phyloP scores from a whole-genome alignment of 2,797 vertebrate genomes.

The Merluccius polli region DNA sequence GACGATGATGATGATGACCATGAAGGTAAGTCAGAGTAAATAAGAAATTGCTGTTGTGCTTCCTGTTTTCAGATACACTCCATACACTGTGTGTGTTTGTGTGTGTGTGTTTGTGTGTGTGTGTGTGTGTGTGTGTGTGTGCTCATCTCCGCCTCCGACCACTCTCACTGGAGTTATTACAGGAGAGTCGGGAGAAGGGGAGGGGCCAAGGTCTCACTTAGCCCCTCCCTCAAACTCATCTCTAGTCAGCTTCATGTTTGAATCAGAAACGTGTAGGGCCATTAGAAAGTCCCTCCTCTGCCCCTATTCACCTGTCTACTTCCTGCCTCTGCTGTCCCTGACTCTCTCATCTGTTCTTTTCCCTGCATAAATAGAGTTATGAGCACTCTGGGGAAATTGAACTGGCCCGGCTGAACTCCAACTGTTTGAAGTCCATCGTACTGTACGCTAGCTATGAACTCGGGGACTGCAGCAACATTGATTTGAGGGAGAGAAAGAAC shows the following conservation, averaged over 20 bases:
- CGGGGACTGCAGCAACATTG: slow-evolving; percentile 73
- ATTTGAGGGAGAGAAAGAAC: slow-evolving; percentile 66
- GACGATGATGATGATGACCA: slow-evolving; percentile 64
- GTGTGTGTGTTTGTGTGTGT: not conserved
- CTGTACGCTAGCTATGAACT: slow-evolving; percentile 78
- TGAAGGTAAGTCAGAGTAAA: slow-evolving; percentile 61
- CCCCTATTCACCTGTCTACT: slow-evolving; percentile 72
- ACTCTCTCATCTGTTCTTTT: slow-evolving; percentile 74
- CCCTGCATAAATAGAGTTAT: slow-evolving; percentile 80
- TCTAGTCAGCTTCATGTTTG: slow-evolving; percentile 38
- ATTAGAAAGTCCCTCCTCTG: slow-evolving; percentile 69
- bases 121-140: slow-evolving; percentile 16
- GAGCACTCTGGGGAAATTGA: slow-evolving; percentile 78
- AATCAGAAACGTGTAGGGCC: slow-evolving; percentile 54
- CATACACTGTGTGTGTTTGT: slow-evolving; percentile 16
- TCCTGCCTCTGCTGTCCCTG: slow-evolving; percentile 73
- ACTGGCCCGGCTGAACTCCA: slow-evolving; percentile 77
- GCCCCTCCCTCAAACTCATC: slow-evolving; percentile 48
- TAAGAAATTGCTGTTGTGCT: slow-evolving; percentile 20
- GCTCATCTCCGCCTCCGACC: slow-evolving; percentile 28
- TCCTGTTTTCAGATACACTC: slow-evolving; percentile 18
- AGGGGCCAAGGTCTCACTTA: slow-evolving; percentile 53
- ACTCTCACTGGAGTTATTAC: slow-evolving; percentile 39
- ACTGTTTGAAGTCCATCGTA: slow-evolving; percentile 79
- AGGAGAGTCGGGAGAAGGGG: slow-evolving; percentile 40